Percentiles rank a stretch among this genome's conserved stretches.
Evolutionary conservation across 2,113 vertebrate species (phyloP).

Genomic region (Melospiza georgiana): DNA sequence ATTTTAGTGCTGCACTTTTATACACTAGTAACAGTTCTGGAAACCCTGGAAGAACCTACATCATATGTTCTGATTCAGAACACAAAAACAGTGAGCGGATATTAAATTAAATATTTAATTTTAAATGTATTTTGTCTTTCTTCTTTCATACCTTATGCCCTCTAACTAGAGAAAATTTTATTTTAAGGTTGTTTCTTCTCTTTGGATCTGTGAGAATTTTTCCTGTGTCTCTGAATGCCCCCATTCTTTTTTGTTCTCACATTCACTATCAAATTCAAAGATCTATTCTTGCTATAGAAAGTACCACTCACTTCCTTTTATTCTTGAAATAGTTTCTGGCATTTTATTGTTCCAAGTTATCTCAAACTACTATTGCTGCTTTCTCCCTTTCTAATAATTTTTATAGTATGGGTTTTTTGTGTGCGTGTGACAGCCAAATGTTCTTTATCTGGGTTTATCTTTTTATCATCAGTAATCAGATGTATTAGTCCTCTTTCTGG

Average conservation of each 20-base stretch:
- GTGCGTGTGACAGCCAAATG: not conserved
- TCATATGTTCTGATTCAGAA: not conserved
- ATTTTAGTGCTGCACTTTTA: not conserved
- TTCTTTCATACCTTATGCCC: not conserved
- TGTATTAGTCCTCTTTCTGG: not conserved
- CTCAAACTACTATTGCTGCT: not conserved
- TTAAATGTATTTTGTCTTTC: not conserved
- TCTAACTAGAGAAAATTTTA: not conserved
- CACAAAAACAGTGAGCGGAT: not conserved
- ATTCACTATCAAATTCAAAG: not conserved
- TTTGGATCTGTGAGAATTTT: not conserved
- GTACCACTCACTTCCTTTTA: not conserved
- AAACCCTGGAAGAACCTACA: not conserved
- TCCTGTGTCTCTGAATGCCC: not conserved
- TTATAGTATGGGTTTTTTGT: fast-evolving
- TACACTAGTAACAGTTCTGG: not conserved
- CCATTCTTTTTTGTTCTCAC: not conserved
- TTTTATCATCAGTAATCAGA: not conserved
- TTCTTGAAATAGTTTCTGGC: not conserved
- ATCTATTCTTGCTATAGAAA: not conserved
- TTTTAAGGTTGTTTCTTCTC: not conserved
- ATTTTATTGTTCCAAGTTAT: not conserved
- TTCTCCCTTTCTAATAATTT: not conserved
- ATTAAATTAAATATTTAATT: not conserved
- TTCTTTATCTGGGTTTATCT: not conserved